Base-by-base conservation (phyloP, 2,113 vertebrate genomes). In the Mastomys natalensis region DNA sequence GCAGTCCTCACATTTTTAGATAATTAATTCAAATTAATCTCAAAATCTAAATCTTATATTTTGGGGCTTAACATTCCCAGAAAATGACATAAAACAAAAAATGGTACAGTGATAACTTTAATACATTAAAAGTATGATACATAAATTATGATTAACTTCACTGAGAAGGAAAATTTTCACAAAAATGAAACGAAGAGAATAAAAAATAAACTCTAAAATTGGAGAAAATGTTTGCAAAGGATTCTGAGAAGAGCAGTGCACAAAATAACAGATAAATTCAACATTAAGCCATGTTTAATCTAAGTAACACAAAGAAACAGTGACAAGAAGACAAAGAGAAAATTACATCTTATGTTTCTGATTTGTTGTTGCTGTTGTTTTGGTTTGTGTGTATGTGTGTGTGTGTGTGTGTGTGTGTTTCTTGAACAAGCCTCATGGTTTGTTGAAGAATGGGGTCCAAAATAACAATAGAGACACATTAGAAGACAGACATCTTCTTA, bases 11-110 rank as follows among this genome's bases (percentile, higher is more conserved):
- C 1, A 70, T 29, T 3, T 7, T 37, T 12, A 60, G 40, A 51
- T 37, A 55, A 93, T 45, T 84, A 94, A 89, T 13, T 94, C 26
- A 78, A 89, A 94, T 76, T 82, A 34, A 16, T 53, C 21, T 31
- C 34, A 1, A 70, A n/a, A 80, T 11, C 3, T 68, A 84, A 82
- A 37, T 76, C 5, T 76, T 70, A 88, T 62, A 82, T 64, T 0
- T 7, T 88, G 55, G 81, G 37, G 7, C 16, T 43, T 82, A 88
- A 82, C 17, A 48, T 3, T 48, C 3, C 17, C 60, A 74, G 3
- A 40, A 60, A 3, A 68, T 29, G 58, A 43, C 15, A 87, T 34
- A 17, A 48, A 5, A 51, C 55, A 15, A 53, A 45, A 22, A 11
- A 21, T 82, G 34, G 7, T 62, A 13, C 55, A 48, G 8, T 4